Base-by-base conservation (phyloP, 1,140 invertebrate species). In the Tetragnatha versicolor region DNA sequence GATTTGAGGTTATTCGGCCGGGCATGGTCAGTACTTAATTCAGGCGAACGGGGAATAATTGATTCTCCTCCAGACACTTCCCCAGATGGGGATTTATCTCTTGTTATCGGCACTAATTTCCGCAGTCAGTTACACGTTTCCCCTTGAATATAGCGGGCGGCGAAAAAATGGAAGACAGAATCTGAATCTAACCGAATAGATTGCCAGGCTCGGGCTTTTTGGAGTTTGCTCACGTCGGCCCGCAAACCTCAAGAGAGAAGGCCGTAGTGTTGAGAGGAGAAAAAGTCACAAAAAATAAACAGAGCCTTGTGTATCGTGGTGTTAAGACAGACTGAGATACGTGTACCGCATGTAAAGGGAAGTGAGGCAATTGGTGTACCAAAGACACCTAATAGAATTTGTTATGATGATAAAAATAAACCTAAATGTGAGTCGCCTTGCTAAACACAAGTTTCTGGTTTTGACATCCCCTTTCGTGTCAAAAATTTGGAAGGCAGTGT, bases 381-480 rank as follows among this genome's bases (percentile, higher is more conserved):
- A 72, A 42, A 58, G 69, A n/a, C n/a, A 72, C 35, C 35, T 72
- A 72, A 72, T 72, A 58, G 25, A 72, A 72, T 72, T 72, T 72
- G 53, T 35, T 25, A 35, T 53, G 35, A 72, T 72, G 69, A 72
- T 58, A 58, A 72, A 72, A 58, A 51, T 25, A 58, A 72, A 70
- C 47, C 2, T 22, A 70, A 63, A 63, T 22, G n/a, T n/a, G 22
- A 63, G 5, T 61, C 35, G 37, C 31, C 9, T 29, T 58, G 55
- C 35, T 58, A 58, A 58, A 58, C 31, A 58, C 5, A 7, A 31
- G 12, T 27, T 33, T 58, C 35, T 58, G 31, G 35, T 58, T 58
- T 33, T 33, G 27, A 58, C 17, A 58, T 58, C 35, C n/a, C n/a
- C n/a, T n/a, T n/a, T n/a, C n/a, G n/a, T n/a, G n/a, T n/a, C n/a